Evolutionary conservation across 2,113 vertebrate genomes (phyloP).

Genomic region (Gopherus evgoodei): DNA sequence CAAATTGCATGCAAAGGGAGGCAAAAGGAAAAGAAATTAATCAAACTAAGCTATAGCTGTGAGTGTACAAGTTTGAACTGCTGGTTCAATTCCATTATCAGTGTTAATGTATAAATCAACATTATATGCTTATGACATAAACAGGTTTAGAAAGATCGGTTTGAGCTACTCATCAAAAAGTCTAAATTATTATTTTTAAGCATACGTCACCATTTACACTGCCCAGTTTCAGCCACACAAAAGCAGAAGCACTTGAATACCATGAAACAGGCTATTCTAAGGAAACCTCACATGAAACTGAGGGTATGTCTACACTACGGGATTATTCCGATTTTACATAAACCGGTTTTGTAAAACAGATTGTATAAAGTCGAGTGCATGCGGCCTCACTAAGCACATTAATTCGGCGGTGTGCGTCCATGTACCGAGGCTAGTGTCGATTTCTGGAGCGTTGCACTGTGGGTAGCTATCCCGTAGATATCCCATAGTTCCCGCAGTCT

Average conservation of each 20-base stretch:
- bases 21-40: background rate
- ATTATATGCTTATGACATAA: background rate
- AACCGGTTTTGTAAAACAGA: too few species aligned
- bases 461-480: too few species aligned
- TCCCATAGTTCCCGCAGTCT: too few species aligned
- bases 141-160: fast-evolving
- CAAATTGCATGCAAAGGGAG: background rate
- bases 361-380: too few species aligned
- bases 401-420: too few species aligned
- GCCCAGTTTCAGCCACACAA: background rate
- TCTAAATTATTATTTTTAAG: background rate
- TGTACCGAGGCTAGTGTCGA: too few species aligned
- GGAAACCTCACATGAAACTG: background rate
- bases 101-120: background rate
- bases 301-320: too few species aligned
- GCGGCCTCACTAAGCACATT: too few species aligned
- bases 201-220: background rate
- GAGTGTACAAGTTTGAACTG: background rate
- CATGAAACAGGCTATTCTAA: background rate
- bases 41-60: background rate
- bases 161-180: background rate
- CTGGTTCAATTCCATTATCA: background rate
- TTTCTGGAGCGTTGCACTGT: too few species aligned
- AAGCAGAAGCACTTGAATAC: background rate
- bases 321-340: too few species aligned